phyloP scores from a whole-genome alignment of 2,113 vertebrate genomes.

The Lamprotornis superbus region DNA sequence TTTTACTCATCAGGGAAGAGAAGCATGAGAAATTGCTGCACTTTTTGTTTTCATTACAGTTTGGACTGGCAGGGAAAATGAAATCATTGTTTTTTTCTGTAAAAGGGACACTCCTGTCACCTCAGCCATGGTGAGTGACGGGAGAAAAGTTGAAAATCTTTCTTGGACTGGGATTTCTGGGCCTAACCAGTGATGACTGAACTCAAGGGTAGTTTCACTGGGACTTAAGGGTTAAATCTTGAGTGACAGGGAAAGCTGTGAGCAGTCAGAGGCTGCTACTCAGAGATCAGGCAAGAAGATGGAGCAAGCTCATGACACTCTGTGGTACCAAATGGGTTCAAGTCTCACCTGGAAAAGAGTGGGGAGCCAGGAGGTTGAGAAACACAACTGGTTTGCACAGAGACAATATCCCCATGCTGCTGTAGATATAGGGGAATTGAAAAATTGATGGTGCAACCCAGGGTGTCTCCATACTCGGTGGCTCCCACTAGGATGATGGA shows the following conservation, averaged over 20 bases:
- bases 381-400: not conserved
- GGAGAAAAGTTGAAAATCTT: conserved; percentile 23
- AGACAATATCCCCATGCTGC: not conserved
- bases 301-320: not conserved
- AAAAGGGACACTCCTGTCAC: conserved; percentile 10
- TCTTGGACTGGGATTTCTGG: conserved; percentile 16
- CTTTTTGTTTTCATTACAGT: conserved; percentile 2
- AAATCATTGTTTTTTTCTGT: not conserved
- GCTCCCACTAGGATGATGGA: not conserved
- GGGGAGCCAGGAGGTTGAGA: rapidly evolving
- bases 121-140: not conserved
- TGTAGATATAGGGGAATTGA: not conserved
- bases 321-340: rapidly evolving
- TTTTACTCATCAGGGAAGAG: not conserved
- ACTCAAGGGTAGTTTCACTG: conserved; percentile 8
- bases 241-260: not conserved
- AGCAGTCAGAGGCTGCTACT: not conserved
- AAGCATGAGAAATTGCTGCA: not conserved
- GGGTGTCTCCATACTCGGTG: rapidly evolving
- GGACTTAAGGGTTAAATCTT: conserved; percentile 35
- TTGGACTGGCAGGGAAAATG: conserved; percentile 10
- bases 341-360: rapidly evolving
- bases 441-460: not conserved
- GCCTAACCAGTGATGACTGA: not conserved
- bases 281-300: not conserved